These are phyloP conservation scores for Argynnis bischoffii DNA, from an alignment of 2,888 invertebrate genomes.

Conservation along the genomic window DNA sequence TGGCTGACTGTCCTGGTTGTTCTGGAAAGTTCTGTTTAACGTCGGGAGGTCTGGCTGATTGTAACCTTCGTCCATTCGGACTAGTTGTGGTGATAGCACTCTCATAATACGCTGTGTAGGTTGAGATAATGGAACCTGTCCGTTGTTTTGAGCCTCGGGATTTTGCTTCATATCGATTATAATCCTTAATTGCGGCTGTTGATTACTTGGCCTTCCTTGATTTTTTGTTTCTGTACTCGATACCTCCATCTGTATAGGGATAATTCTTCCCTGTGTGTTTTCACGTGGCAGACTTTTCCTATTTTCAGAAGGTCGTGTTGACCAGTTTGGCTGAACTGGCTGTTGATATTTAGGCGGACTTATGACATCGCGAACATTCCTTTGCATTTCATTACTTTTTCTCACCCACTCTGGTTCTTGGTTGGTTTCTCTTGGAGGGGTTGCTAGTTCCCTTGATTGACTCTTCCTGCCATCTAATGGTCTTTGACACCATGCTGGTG, in stretches of 20 bases:
- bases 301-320: conserved; percentile 73
- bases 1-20: conserved; percentile 62
- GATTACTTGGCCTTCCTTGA: conserved; percentile 55
- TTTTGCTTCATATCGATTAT: conserved; percentile 73
- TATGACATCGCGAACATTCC: conserved; percentile 63
- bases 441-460: conserved; percentile 64
- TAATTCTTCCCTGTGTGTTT: conserved; percentile 72
- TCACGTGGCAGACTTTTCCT: conserved; percentile 73
- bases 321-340: conserved; percentile 71
- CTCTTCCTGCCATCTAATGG: conserved; percentile 69
- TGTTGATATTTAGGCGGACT: conserved; percentile 76
- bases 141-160: conserved; percentile 48
- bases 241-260: conserved; percentile 86
- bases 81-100: conserved; percentile 77
- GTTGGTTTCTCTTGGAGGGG: conserved; percentile 68
- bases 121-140: conserved; percentile 63
- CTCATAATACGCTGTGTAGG: conserved; percentile 80
- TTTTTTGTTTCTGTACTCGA: conserved; percentile 64
- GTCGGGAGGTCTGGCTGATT: conserved; percentile 67
- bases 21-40: conserved; percentile 62
- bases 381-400: conserved; percentile 72
- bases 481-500: conserved; percentile 73
- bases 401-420: conserved; percentile 75
- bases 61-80: conserved; percentile 70
- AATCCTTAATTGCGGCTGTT: conserved; percentile 71